A percentile compares a stretch with the other conserved stretches of the same genome.
These are phyloP conservation scores for Caretta caretta DNA, from an alignment of 2,113 vertebrate species.

Conservation along the genomic window DNA sequence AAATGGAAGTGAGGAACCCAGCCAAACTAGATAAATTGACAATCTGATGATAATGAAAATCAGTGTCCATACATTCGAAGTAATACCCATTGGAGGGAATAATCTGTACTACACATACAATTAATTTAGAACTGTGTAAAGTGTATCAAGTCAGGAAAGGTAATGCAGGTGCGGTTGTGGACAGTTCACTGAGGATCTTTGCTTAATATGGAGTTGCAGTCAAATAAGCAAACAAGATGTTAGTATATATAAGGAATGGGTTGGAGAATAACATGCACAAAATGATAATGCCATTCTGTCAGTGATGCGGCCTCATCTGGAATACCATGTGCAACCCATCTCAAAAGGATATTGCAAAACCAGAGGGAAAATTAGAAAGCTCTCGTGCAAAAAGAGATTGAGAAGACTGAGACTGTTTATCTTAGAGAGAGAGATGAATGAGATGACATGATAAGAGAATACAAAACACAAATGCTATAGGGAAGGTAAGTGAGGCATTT, in stretches of 20 bases:
- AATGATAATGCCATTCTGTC: rapidly evolving
- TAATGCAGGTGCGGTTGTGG: background rate
- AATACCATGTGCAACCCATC: background rate
- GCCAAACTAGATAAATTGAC: too few relatives aligned
- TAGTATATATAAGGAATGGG: background rate
- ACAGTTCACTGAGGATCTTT: background rate
- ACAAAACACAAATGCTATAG: background rate
- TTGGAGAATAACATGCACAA: background rate
- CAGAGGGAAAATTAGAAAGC: background rate
- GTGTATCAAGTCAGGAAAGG: background rate
- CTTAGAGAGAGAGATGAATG: background rate
- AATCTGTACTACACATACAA: rapidly evolving
- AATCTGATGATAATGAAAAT: background rate
- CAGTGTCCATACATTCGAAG: background rate
- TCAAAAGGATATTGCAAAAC: background rate
- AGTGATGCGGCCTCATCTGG: background rate
- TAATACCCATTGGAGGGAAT: background rate
- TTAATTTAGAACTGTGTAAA: background rate
- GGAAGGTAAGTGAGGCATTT: background rate
- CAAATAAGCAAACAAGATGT: background rate
- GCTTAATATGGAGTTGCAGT: background rate
- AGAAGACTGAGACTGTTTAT: background rate
- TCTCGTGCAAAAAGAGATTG: background rate
- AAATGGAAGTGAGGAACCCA: rapidly evolving
- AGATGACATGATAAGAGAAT: background rate